Evolutionary conservation across 2,113 vertebrate species (phyloP).

Genomic region (Regulus satrapa): DNA sequence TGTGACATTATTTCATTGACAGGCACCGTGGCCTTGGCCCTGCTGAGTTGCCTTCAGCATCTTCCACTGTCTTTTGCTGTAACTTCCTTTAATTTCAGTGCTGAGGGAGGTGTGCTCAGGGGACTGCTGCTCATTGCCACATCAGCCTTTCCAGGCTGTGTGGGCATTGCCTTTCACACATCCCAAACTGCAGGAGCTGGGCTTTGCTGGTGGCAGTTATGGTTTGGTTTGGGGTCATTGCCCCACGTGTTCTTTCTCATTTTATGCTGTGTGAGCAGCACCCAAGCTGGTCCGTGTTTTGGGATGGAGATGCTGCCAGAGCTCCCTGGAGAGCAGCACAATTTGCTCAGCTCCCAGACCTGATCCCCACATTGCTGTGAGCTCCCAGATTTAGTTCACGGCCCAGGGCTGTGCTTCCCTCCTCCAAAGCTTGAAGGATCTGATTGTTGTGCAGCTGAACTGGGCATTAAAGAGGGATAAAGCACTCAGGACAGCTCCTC

Average conservation of each 20-base stretch:
- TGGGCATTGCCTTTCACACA: background rate
- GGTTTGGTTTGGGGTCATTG: background rate
- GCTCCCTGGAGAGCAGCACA: background rate
- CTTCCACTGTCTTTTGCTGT: background rate
- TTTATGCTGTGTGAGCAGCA: background rate
- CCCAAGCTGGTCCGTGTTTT: background rate
- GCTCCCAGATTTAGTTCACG: background rate
- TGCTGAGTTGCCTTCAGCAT: background rate
- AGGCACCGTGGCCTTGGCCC: background rate
- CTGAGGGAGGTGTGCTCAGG: background rate
- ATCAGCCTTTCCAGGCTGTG: background rate
- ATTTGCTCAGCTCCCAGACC: background rate
- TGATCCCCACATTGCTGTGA: background rate
- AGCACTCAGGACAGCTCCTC: background rate
- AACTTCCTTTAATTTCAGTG: background rate
- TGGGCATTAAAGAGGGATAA: background rate
- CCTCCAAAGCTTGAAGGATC: background rate
- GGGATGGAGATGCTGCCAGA: background rate
- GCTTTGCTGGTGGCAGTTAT: background rate
- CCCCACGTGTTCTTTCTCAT: background rate
- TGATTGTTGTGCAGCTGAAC: background rate
- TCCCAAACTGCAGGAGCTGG: background rate
- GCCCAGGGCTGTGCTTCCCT: background rate
- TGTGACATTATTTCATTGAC: background rate
- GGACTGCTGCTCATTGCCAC: background rate